These are phyloP conservation scores for Suricata suricatta DNA, from an alignment of 2,113 vertebrate species.

Conservation along the genomic window DNA sequence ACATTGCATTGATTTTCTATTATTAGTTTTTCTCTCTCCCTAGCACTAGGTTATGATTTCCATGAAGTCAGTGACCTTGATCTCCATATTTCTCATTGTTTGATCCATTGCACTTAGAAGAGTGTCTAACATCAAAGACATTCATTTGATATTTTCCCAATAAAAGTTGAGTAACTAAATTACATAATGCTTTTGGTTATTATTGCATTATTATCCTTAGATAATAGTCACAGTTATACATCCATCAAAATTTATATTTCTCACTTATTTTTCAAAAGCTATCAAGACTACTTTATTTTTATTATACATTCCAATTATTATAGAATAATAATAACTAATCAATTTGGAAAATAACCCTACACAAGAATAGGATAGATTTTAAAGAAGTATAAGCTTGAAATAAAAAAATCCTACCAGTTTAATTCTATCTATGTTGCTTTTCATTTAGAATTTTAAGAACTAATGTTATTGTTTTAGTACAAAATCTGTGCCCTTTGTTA, in stretches of 20 bases:
- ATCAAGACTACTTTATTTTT: neutral
- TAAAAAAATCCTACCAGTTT: neutral
- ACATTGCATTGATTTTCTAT: neutral
- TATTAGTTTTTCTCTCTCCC: neutral
- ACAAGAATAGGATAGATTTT: neutral
- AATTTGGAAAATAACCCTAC: neutral
- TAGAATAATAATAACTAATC: neutral
- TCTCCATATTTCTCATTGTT: neutral
- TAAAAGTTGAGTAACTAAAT: neutral
- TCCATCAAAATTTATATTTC: neutral
- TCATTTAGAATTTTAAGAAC: neutral
- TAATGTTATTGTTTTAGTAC: neutral
- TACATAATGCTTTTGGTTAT: neutral
- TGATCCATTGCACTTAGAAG: neutral
- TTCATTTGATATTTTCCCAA: neutral
- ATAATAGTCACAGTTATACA: neutral
- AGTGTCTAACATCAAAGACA: neutral
- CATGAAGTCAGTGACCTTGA: neutral
- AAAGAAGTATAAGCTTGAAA: neutral
- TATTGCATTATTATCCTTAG: neutral
- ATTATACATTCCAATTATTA: neutral
- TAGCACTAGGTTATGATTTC: neutral
- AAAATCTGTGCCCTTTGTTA: neutral
- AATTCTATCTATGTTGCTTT: neutral
- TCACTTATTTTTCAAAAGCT: neutral